These are phyloP conservation scores for Synergus itoensis DNA, from an alignment of 2,888 invertebrate genomes.

Conservation along the genomic window DNA sequence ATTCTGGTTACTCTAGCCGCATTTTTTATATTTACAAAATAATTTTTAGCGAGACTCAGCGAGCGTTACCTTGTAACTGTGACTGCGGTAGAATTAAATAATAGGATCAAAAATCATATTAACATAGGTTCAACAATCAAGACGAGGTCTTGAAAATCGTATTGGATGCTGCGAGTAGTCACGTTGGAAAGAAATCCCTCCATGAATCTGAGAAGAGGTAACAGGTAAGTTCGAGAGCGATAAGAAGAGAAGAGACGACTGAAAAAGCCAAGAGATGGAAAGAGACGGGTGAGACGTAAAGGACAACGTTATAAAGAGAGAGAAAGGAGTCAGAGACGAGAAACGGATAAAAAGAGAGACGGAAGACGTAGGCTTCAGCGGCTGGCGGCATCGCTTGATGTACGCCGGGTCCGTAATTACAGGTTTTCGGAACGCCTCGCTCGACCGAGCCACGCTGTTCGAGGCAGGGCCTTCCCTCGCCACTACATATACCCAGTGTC, in stretches of 20 bases:
- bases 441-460: slow-evolving; percentile 53
- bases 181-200: slow-evolving; percentile 54
- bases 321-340: slow-evolving; percentile 44
- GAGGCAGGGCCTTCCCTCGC: slow-evolving; percentile 37
- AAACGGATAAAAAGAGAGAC: slow-evolving; percentile 57
- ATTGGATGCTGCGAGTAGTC: slow-evolving; percentile 28
- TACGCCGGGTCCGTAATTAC: slow-evolving; percentile 77
- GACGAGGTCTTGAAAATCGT: slow-evolving; percentile 6
- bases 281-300: slow-evolving; percentile 44
- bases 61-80: no score
- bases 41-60: no score
- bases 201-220: slow-evolving; percentile 43
- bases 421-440: slow-evolving; percentile 74
- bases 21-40: no score
- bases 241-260: slow-evolving; percentile 52
- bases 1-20: no score
- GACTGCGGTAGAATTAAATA: no score
- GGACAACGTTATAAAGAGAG: slow-evolving; percentile 45
- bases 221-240: slow-evolving; percentile 49
- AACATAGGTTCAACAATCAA: neutral
- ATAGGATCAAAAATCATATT: neutral
- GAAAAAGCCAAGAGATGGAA: slow-evolving; percentile 45
- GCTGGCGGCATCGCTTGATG: slow-evolving; percentile 76
- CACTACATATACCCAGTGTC: slow-evolving; percentile 34
- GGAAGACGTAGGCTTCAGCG: slow-evolving; percentile 62